Percentiles rank a stretch among this genome's conserved stretches.
Evolutionary conservation across 2,113 vertebrate genomes (phyloP).

Genomic region (Callipepla squamata): DNA sequence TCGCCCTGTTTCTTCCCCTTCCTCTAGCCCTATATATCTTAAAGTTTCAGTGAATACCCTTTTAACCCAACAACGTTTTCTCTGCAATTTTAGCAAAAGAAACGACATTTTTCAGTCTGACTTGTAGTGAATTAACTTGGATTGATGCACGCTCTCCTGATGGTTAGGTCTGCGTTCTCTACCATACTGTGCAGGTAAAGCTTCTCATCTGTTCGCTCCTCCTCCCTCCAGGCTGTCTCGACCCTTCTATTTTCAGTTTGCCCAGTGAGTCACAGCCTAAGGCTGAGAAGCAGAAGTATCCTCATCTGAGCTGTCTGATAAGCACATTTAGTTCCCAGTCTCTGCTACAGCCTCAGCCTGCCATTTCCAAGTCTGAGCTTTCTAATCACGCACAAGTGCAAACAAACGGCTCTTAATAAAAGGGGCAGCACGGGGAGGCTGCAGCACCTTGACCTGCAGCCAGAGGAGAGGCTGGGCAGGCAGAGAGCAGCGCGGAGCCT

Average conservation of each 20-base stretch:
- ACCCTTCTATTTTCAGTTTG: not conserved
- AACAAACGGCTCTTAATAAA: not conserved
- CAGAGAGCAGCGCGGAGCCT: not conserved
- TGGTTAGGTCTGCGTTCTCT: not conserved
- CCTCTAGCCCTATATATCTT: not conserved
- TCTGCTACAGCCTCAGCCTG: constrained; percentile 2
- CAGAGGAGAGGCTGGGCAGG: not conserved
- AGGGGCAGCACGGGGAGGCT: not conserved
- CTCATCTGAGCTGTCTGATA: not conserved
- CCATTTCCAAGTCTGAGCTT: not conserved
- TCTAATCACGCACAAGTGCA: not conserved
- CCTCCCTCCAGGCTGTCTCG: not conserved
- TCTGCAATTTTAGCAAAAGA: not conserved
- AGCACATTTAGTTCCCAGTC: not conserved
- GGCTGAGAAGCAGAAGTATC: not conserved
- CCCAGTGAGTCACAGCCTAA: not conserved
- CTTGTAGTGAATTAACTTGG: not conserved
- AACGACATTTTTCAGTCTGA: not conserved
- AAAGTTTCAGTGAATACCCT: not conserved
- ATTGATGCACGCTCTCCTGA: not conserved
- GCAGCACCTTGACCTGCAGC: accelerated
- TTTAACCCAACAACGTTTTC: not conserved
- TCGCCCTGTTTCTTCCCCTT: not conserved
- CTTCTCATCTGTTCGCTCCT: not conserved
- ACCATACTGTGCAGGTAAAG: not conserved